Evolutionary conservation across 2,113 vertebrate species (phyloP).

Genomic region (Odobenus rosmarus): DNA sequence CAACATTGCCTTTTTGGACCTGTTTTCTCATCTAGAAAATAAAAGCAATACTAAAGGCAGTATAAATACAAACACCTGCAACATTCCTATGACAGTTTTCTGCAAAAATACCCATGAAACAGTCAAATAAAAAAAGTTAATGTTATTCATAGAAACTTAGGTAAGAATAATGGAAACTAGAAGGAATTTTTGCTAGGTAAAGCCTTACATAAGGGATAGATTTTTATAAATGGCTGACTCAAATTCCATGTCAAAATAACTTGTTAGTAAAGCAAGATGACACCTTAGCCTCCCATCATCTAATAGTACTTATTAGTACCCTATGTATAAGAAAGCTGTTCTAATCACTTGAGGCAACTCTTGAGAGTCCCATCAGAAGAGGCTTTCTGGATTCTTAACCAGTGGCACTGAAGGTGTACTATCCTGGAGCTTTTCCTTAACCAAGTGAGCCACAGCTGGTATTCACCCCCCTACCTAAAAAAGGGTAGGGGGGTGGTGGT

Average conservation of each 20-base stretch:
- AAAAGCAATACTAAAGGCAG: background rate
- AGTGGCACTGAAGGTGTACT: background rate
- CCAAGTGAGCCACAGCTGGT: background rate
- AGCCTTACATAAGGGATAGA: background rate
- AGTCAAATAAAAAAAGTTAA: background rate
- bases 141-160: conserved; percentile 3
- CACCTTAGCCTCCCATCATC: background rate
- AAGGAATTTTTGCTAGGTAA: background rate
- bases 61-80: background rate
- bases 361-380: background rate
- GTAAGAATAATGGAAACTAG: background rate
- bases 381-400: conserved; percentile 5
- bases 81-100: background rate
- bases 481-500: background rate
- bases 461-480: background rate
- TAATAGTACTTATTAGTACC: background rate
- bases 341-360: background rate
- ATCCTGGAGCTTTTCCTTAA: background rate
- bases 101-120: background rate
- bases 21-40: conserved; percentile 4
- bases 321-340: background rate
- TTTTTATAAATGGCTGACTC: background rate
- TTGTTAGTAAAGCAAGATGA: background rate
- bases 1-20: background rate
- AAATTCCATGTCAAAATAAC: background rate